Conservation (phyloP, 2,797 vertebrate genomes). For the Darevskia nairensis region DNA sequence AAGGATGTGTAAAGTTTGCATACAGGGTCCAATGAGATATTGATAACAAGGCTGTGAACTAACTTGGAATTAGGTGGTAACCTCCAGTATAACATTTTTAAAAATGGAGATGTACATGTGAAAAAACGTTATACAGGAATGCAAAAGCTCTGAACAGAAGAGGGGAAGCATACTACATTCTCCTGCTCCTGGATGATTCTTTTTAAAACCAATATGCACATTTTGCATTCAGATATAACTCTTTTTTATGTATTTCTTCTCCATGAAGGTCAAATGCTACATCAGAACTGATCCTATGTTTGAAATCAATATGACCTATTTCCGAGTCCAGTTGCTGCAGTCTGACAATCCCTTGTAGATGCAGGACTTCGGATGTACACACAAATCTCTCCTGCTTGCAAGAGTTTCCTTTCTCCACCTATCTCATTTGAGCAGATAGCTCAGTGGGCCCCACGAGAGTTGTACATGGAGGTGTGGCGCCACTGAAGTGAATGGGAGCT, state of each 20-base stretch:
- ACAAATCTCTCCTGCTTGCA: background rate
- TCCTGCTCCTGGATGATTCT: background rate
- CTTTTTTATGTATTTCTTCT: background rate
- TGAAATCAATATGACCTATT: background rate
- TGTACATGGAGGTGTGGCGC: background rate
- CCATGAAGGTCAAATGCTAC: background rate
- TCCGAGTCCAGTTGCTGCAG: background rate
- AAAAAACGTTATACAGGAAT: background rate
- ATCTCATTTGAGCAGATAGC: background rate
- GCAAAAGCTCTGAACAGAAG: background rate
- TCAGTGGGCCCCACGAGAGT: background rate
- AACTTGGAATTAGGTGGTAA: background rate
- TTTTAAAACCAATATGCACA: background rate
- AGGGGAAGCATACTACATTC: background rate
- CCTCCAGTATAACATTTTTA: background rate
- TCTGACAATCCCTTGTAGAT: background rate
- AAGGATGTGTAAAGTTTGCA: constrained; percentile 53
- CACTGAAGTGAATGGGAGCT: background rate
- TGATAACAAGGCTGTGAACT: constrained; percentile 30
- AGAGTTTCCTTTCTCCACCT: background rate
- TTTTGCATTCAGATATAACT: background rate
- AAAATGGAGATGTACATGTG: background rate
- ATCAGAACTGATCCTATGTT: background rate
- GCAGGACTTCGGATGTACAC: background rate
- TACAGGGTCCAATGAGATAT: no score